Conservation (phyloP, 2,888 invertebrate genomes). For the Liodrosophila aerea region DNA sequence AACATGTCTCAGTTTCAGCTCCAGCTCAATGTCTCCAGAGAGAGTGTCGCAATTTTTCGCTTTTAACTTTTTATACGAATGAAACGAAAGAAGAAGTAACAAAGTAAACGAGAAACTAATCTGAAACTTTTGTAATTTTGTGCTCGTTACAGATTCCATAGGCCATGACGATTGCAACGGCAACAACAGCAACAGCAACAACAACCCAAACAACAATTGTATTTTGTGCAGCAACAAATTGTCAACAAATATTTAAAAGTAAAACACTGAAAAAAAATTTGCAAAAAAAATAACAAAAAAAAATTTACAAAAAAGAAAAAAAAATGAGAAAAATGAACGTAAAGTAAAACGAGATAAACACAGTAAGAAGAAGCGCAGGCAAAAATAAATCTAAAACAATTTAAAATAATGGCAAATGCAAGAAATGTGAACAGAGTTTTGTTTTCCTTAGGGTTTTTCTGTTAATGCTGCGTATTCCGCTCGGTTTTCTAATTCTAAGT, state of each 20-base stretch:
- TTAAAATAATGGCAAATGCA: conserved; percentile 22
- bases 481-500: conserved; percentile 68
- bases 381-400: conserved; percentile 27
- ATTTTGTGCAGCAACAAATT: conserved; percentile 78
- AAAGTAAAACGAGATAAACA: conserved; percentile 34
- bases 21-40: too few relatives aligned
- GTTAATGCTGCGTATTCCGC: conserved; percentile 56
- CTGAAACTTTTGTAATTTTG: conserved; percentile 41
- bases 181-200: conserved; percentile 74
- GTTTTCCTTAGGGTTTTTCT: conserved; percentile 38
- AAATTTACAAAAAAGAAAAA: conserved; percentile 41
- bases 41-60: conserved; percentile 20
- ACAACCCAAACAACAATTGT: conserved; percentile 69
- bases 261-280: conserved; percentile 58
- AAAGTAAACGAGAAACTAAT: conserved; percentile 51
- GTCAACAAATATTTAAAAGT: conserved; percentile 75
- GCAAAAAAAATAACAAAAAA: conserved; percentile 37
- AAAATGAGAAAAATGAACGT: conserved; percentile 28
- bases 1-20: background rate
- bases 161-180: conserved; percentile 89
- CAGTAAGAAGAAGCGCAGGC: conserved; percentile 25
- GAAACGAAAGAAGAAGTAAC: conserved; percentile 5
- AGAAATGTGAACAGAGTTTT: conserved; percentile 31
- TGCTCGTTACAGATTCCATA: conserved; percentile 86
- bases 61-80: background rate